Conservation (phyloP, 35 echinoderm and acorn worm genomes). For the Eucidaris tribuloides region DNA sequence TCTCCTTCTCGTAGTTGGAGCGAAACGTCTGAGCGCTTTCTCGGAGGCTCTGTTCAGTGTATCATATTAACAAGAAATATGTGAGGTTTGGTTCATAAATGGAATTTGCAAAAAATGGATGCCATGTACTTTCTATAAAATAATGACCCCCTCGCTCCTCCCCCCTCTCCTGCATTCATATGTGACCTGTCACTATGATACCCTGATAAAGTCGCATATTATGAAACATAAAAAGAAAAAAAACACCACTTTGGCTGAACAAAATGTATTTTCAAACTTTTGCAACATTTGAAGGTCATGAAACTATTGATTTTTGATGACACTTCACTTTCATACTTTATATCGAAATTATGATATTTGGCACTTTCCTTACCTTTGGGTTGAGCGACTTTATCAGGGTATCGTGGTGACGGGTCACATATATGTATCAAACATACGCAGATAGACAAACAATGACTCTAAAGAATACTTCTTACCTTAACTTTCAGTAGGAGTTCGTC, state of each 20-base stretch:
- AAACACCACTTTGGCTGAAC: neutral
- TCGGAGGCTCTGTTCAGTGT: slow-evolving; percentile 37
- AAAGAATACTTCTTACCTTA: slow-evolving; percentile 51
- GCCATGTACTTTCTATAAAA: neutral
- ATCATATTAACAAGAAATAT: neutral
- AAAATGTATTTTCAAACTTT: neutral
- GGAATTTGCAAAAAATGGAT: neutral
- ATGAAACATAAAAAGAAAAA: neutral
- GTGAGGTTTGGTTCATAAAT: neutral
- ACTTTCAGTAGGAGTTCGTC: slow-evolving; percentile 86
- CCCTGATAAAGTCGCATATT: too few relatives aligned
- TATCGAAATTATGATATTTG: too few relatives aligned
- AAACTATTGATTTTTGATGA: too few relatives aligned
- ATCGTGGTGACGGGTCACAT: too few relatives aligned
- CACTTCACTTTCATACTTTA: too few relatives aligned
- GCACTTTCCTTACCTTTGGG: too few relatives aligned
- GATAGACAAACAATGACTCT: neutral
- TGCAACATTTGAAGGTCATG: too few relatives aligned
- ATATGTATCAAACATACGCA: too few relatives aligned
- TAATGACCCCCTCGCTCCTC: neutral
- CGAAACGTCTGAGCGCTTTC: slow-evolving; percentile 80
- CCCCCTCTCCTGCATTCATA: neutral
- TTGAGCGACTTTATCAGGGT: too few relatives aligned
- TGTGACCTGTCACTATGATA: too few relatives aligned
- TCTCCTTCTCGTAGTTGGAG: slow-evolving; percentile 67